Percentiles rank a stretch among this genome's conserved stretches.
Evolutionary conservation across 2,888 invertebrate species (phyloP).

Genomic region (Lasiommata megera): DNA sequence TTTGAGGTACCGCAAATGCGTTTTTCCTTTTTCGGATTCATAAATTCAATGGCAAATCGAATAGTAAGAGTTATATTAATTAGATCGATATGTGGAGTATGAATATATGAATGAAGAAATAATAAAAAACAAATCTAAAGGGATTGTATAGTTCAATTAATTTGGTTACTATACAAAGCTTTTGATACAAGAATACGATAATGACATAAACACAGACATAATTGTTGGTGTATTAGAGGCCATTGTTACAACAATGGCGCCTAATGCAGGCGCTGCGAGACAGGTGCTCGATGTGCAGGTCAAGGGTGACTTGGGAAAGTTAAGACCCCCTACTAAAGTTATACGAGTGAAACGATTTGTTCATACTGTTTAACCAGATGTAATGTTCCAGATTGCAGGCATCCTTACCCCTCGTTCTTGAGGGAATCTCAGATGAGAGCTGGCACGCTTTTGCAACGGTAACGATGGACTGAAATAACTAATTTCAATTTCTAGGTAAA

Average conservation of each 20-base stretch:
- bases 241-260: slow-evolving; percentile 21
- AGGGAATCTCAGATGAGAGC: too few species aligned
- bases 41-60: too few species aligned
- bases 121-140: background rate
- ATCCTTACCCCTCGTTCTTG: too few species aligned
- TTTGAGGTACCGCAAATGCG: too few species aligned
- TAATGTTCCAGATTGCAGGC: too few species aligned
- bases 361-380: too few species aligned
- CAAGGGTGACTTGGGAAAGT: slow-evolving; percentile 19
- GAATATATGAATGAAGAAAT: background rate
- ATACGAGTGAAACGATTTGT: background rate
- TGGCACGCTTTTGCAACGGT: too few species aligned
- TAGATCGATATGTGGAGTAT: too few species aligned
- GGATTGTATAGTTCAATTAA: slow-evolving; percentile 8
- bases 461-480: too few species aligned
- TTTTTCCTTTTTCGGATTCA: too few species aligned
- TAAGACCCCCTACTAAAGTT: background rate
- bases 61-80: too few species aligned
- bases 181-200: slow-evolving; percentile 1
- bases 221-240: slow-evolving; percentile 17
- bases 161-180: slow-evolving; percentile 3
- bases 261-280: slow-evolving; percentile 3
- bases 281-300: slow-evolving; percentile 18
- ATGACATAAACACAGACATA: slow-evolving; percentile 8
- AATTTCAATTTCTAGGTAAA: too few species aligned